Conservation (phyloP, 2,113 vertebrate genomes). For the Neolamprologus caudopunctatus region DNA sequence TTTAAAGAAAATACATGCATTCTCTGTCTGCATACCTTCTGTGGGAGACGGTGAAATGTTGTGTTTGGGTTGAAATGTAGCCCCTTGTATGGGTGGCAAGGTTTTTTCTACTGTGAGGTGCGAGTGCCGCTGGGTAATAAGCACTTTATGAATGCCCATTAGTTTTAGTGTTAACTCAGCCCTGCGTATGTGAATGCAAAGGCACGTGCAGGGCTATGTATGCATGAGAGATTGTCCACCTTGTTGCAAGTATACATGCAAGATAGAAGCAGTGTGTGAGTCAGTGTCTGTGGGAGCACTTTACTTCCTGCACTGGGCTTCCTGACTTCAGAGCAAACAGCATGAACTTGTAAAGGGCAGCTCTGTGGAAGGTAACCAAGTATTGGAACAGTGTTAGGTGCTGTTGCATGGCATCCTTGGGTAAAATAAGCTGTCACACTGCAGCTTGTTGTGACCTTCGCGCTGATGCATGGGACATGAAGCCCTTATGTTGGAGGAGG, state of each 20-base stretch:
- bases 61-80: constrained; percentile 20
- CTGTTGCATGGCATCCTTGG: not conserved
- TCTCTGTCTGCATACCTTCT: constrained; percentile 22
- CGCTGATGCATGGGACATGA: not conserved
- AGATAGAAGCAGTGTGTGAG: not conserved
- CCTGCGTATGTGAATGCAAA: not conserved
- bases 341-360: not conserved
- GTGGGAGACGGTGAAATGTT: not conserved
- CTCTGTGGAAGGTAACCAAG: not conserved
- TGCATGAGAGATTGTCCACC: not conserved
- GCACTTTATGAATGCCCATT: not conserved
- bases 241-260: not conserved
- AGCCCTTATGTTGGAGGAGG: not conserved
- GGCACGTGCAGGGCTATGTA: not conserved
- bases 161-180: not conserved
- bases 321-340: not conserved
- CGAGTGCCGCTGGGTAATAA: not conserved
- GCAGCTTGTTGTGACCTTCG: not conserved
- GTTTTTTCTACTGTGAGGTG: constrained; percentile 26
- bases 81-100: not conserved
- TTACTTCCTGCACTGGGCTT: not conserved
- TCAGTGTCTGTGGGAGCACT: not conserved
- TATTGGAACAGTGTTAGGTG: not conserved
- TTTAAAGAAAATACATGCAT: constrained; percentile 25
- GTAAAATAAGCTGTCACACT: not conserved